A percentile compares a stretch with the other conserved stretches of the same genome.
Conservation (phyloP, 1,140 invertebrate genomes). For the Contarinia nasturtii region DNA sequence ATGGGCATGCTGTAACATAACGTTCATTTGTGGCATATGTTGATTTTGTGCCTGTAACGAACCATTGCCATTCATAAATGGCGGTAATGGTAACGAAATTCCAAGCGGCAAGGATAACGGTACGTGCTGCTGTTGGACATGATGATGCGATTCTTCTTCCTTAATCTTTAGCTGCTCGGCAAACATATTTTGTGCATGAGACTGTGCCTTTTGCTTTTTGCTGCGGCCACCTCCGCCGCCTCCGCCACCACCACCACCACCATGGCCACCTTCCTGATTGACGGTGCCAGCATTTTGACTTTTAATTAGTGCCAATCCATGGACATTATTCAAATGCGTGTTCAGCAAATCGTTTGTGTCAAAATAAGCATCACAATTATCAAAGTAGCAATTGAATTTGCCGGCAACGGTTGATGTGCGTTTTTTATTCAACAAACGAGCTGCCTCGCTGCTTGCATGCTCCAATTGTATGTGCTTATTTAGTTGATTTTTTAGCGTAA, state of each 20-base stretch:
- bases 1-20: conserved; percentile 20
- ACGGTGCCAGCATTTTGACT: not conserved
- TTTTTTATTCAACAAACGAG: conserved; percentile 8
- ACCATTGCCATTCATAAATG: conserved; percentile 19
- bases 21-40: conserved; percentile 5
- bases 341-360: conserved; percentile 8
- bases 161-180: conserved; percentile 17
- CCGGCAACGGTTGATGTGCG: conserved; percentile 18
- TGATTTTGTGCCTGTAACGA: conserved; percentile 19
- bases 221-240: no score
- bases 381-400: conserved; percentile 8
- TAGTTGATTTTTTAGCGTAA: conserved; percentile 21
- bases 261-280: no score
- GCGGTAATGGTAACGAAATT: conserved; percentile 21
- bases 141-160: not conserved
- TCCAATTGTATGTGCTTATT: conserved; percentile 21
- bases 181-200: conserved; percentile 15
- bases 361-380: not conserved
- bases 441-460: conserved; percentile 5
- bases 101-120: conserved; percentile 13
- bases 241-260: no score
- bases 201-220: not conserved
- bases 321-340: conserved; percentile 19
- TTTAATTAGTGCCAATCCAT: conserved; percentile 9
- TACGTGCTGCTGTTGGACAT: conserved; percentile 1